A percentile compares a stretch with the other conserved stretches of the same genome.
Conservation (phyloP, 2,113 vertebrate species). For the Hyperopisus bebe region DNA sequence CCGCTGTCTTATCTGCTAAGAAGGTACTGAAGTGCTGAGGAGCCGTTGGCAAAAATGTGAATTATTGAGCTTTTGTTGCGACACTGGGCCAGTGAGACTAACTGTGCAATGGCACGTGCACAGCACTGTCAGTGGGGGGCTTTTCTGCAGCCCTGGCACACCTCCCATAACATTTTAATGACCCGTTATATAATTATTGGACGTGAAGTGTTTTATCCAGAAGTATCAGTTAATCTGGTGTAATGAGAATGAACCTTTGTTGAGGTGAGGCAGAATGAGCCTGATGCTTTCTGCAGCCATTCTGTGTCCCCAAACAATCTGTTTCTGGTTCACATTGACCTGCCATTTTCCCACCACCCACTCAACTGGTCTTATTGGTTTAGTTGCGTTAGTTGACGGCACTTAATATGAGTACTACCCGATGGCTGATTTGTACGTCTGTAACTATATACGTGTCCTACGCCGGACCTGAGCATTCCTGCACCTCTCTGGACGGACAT, state of each 20-base stretch:
- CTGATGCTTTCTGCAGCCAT: not conserved
- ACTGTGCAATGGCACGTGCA: not conserved
- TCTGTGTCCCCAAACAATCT: not conserved
- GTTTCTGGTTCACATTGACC: not conserved
- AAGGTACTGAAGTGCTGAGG: not conserved
- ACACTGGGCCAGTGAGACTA: not conserved
- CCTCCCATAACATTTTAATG: not conserved
- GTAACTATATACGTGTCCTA: not conserved
- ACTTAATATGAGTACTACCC: not conserved
- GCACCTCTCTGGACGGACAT: not conserved
- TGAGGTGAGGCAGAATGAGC: not conserved
- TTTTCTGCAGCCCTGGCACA: not conserved
- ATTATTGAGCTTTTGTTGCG: conserved; percentile 7
- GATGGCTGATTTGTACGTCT: not conserved
- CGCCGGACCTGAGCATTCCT: not conserved
- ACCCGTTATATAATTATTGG: not conserved
- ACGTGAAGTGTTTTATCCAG: not conserved
- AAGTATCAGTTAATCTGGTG: not conserved
- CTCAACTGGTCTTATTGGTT: not conserved
- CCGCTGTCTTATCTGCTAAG: not conserved
- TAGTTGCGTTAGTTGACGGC: not conserved
- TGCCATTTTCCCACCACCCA: not conserved
- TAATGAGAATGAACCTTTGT: not conserved
- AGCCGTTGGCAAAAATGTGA: not conserved
- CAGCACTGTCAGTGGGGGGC: not conserved